Evolutionary conservation across 2,888 invertebrate species (phyloP).

Genomic region (Dendrolimus pini): DNA sequence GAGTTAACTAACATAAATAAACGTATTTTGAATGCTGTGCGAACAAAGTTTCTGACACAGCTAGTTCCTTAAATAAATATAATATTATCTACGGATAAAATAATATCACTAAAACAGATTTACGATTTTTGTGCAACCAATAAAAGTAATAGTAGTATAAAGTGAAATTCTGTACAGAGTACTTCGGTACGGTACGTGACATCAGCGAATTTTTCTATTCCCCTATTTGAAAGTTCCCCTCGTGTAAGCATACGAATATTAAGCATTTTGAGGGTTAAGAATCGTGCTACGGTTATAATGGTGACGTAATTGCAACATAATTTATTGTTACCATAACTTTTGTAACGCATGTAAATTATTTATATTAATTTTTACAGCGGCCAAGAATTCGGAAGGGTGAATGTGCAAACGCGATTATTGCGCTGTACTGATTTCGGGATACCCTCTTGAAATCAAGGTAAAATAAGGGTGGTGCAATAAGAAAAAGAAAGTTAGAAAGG

Average conservation of each 20-base stretch:
- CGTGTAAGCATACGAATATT: conserved; percentile 33
- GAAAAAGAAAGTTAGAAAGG: too few species aligned
- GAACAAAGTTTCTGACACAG: too few species aligned
- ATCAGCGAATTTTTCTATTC: conserved; percentile 46
- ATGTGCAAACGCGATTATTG: not conserved
- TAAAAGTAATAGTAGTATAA: not conserved
- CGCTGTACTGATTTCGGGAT: too few species aligned
- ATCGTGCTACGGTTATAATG: conserved; percentile 52
- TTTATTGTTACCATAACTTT: conserved; percentile 23
- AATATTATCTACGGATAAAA: too few species aligned
- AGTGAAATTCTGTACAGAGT: not conserved
- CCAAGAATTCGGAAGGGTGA: not conserved
- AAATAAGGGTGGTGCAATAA: too few species aligned
- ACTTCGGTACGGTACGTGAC: conserved; percentile 31
- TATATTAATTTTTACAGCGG: not conserved
- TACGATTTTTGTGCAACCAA: too few species aligned
- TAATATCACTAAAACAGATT: too few species aligned
- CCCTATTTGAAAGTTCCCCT: conserved; percentile 36
- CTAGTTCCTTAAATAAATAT: too few species aligned
- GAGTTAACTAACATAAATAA: too few species aligned
- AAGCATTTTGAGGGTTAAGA: conserved; percentile 44
- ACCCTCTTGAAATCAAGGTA: too few species aligned
- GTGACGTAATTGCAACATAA: conserved; percentile 52
- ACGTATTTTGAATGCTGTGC: too few species aligned
- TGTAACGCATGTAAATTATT: not conserved